Evolutionary conservation across 2,888 invertebrate genomes (phyloP), one percentile per base, ranked within the genome.

Genomic region (Lycia hirtaria): DNA sequence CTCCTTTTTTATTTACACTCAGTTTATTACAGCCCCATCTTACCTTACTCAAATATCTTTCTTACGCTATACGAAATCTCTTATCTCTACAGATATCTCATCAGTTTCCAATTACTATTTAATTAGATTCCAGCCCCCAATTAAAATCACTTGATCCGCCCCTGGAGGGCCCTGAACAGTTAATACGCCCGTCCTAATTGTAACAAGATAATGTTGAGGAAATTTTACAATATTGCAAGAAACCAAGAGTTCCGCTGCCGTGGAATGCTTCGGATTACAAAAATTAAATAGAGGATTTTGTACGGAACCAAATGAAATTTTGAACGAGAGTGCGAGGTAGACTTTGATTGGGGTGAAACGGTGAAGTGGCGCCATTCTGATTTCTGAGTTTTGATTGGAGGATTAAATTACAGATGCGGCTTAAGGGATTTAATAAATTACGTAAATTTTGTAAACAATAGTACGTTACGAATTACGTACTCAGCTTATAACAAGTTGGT

Each of bases 161-260:
- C 40, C 53, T 50, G 58, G 12, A 12, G 22, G 4, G 19, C 22
- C 22, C 20, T 44, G 52, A 56, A 35, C 52, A 19, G 44, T 50
- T 61, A 53, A 56, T 56, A 50, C 56, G 41, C 12, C 52, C 50
- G 4, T 24, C 53, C 47, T 61, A 61, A 61, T 57, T 54, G 56
- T 57, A 54, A 54, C 54, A 57, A 54, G 61, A 54, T 61, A 57
- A 57, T 57, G 48, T 48, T 33, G 22, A 41, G 40, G 47, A 50
- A 50, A 61, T 51, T 54, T 59, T 43, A 55, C 57, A 61, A 61
- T 57, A 57, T 57, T 50, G 52, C 47, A 12, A n/a, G 32, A 43
- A 41, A 51, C 47, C 54, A 45, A 50, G 50, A 43, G 28, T 48
- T 41, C 19, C 38, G 20, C 28, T 30, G 30, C 33, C 14, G 28